phyloP scores from a whole-genome alignment of 2,888 invertebrate species.

The Choristoneura rosaceana region DNA sequence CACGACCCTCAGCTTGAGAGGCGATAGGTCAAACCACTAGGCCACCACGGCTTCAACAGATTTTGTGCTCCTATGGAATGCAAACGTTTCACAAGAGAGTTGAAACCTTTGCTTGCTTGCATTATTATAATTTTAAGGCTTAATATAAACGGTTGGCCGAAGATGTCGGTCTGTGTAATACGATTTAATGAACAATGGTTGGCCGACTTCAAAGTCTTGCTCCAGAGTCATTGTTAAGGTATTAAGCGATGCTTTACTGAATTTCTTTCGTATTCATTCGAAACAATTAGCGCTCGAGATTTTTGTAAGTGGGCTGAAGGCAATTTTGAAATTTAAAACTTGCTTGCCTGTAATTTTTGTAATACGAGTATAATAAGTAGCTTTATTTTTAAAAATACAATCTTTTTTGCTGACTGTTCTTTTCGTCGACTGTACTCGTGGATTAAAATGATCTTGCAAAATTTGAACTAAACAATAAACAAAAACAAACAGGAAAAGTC shows the following conservation, averaged over 20 bases:
- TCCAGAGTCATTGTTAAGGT: constrained; percentile 13
- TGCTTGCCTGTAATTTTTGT: neutral
- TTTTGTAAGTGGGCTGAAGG: neutral
- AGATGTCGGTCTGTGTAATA: constrained; percentile 14
- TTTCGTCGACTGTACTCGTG: too few species aligned
- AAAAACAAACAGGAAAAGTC: too few species aligned
- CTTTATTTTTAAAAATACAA: too few species aligned
- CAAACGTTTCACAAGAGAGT: neutral
- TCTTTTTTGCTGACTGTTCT: neutral
- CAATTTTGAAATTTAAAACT: neutral
- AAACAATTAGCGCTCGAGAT: neutral
- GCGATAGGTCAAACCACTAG: too few species aligned
- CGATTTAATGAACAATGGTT: constrained; percentile 24
- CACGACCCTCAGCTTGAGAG: too few species aligned
- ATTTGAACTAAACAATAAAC: too few species aligned
- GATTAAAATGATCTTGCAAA: too few species aligned
- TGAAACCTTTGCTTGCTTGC: neutral
- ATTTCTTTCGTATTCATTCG: constrained; percentile 5
- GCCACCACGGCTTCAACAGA: too few species aligned
- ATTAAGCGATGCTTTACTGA: constrained; percentile 24
- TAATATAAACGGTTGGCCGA: constrained; percentile 13
- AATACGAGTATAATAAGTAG: too few species aligned
- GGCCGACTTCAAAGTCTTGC: constrained; percentile 20
- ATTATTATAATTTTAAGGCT: constrained; percentile 6
- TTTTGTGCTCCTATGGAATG: too few species aligned